Evolutionary conservation across 2,888 invertebrate species (phyloP), one percentile per base, ranked within the genome.

Genomic region (Baccha elongata): DNA sequence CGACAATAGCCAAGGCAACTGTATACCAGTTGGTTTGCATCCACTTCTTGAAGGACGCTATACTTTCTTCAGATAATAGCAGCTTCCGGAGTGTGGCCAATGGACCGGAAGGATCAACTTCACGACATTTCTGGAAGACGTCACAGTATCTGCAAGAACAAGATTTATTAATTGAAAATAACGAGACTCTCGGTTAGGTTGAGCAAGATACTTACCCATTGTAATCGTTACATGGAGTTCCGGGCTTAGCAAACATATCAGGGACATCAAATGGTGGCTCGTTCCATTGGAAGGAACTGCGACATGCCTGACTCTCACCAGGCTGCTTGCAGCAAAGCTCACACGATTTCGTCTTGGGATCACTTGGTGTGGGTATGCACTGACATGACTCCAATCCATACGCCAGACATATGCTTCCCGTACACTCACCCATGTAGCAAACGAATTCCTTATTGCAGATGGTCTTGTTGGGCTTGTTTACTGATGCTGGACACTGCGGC

Each of bases 361-460:
- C 97, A 86, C 93, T 94, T 55, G 94, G 93, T 35, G 94, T 94
- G 5, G 96, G 94, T 86, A 95, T 94, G 90, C 98, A 98, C 90
- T 98, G 98, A 89, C 99, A 99, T 37, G 98, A 98, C 91, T 98
- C 97, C 91, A 99, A 93, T 10, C 98, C 97, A 89, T 98, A 98
- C 3, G 97, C 97, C 86, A 98, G 93, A 92, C 99, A 99, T 88
- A 99, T 98, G n/a, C 98, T 98, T 0, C 98, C 98, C 0, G 98
- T 98, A 89, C 99, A 99, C 91, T 98, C 91, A 58, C 99, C 99
- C 95, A 97, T 96, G 88, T 96, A 97, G 91, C 99, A 99, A 72
- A 99, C 98, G 88, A 99, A 98, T 89, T 98, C 97, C 89, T 98
- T 96, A 90, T 99, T 98, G 91, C 99, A 99, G 81, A 98, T 95